Conservation (phyloP, 1,140 invertebrate genomes). For the Asbolus verrucosus region DNA sequence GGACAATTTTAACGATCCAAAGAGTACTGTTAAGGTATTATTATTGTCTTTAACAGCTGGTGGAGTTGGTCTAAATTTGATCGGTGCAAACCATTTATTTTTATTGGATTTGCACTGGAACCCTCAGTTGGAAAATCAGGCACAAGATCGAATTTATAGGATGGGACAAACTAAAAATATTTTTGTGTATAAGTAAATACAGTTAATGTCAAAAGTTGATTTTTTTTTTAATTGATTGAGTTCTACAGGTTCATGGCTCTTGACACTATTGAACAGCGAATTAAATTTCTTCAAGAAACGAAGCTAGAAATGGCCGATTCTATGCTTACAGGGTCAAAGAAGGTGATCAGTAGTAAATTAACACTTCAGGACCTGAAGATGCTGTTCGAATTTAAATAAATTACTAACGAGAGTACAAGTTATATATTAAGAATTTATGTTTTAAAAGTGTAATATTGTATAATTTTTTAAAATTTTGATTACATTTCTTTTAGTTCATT, state of each 20-base stretch:
- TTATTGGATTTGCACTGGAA: constrained; percentile 96
- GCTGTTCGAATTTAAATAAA: constrained; percentile 76
- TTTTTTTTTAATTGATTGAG: constrained; percentile 13
- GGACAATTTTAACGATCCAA: constrained; percentile 77
- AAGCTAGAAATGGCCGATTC: constrained; percentile 85
- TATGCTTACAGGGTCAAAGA: constrained; percentile 77
- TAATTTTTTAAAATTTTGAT: no score
- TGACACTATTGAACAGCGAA: constrained; percentile 88
- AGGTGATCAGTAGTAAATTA: constrained; percentile 73
- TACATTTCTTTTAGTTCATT: no score
- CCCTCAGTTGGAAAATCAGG: constrained; percentile 91
- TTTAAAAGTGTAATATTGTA: no score
- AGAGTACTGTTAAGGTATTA: constrained; percentile 70
- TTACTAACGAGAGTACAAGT: no score
- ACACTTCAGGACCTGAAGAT: constrained; percentile 82
- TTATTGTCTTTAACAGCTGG: constrained; percentile 89
- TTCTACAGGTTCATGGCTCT: constrained; percentile 79
- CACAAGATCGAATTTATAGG: constrained; percentile 91
- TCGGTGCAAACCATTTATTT: constrained; percentile 91
- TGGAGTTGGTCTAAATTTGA: constrained; percentile 90
- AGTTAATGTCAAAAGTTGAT: neutral
- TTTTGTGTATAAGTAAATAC: constrained; percentile 84
- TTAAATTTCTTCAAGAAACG: constrained; percentile 81
- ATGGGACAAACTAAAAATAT: constrained; percentile 88
- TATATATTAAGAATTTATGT: no score